These are phyloP conservation scores for Cheilinus undulatus DNA, from an alignment of 2,113 vertebrate species.

Conservation along the genomic window DNA sequence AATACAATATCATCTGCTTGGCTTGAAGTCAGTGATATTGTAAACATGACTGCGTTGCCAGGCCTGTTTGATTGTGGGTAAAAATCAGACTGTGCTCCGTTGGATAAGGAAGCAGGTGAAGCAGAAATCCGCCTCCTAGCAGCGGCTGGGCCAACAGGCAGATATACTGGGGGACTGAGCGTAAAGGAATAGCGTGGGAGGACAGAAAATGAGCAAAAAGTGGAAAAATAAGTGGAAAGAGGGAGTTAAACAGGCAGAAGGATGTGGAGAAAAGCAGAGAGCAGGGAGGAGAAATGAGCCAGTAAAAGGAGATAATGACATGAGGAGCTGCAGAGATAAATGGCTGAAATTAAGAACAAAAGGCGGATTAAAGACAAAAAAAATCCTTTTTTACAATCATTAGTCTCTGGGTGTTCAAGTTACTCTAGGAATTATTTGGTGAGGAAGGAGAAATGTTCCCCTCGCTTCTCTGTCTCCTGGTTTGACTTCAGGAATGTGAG, in stretches of 20 bases:
- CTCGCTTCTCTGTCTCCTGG: background rate
- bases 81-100: conserved; percentile 9
- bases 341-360: conserved; percentile 45
- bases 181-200: conserved; percentile 31
- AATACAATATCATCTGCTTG: no score
- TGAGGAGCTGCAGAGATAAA: conserved; percentile 16
- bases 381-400: conserved; percentile 1
- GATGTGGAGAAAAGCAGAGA: background rate
- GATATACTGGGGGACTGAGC: conserved; percentile 7
- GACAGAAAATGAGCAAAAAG: conserved; percentile 38
- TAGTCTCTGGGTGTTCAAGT: conserved; percentile 22
- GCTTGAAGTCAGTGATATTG: background rate
- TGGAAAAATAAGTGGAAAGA: conserved; percentile 26
- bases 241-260: conserved; percentile 18
- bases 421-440: conserved; percentile 31
- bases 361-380: conserved; percentile 40
- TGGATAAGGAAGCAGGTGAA: conserved; percentile 35
- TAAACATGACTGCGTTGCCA: conserved; percentile 22
- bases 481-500: conserved; percentile 7
- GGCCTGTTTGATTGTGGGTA: conserved; percentile 7
- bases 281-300: conserved; percentile 24
- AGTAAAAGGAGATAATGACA: conserved; percentile 41
- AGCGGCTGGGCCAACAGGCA: background rate
- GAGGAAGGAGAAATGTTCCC: background rate
- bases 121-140: conserved; percentile 43